Conservation (phyloP, 2,888 invertebrate species). For the Sabatieria punctata region DNA sequence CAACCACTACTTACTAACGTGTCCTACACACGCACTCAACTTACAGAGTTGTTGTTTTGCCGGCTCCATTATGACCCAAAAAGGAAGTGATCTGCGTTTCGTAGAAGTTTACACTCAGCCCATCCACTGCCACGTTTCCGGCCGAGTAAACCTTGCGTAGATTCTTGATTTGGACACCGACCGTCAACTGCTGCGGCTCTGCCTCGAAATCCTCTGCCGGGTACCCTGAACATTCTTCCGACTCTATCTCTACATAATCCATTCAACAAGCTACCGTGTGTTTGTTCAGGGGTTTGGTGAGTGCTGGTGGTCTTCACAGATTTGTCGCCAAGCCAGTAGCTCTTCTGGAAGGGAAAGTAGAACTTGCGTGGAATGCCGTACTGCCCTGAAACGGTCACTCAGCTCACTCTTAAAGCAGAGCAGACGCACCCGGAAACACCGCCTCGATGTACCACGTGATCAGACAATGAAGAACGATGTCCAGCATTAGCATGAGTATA, state of each 20-base stretch:
- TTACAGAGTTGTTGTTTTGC: conserved; percentile 76
- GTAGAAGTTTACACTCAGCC: conserved; percentile 56
- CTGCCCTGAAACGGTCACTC: conserved; percentile 13
- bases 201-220: conserved; percentile 32
- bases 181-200: conserved; percentile 36
- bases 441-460: conserved; percentile 47
- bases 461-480: conserved; percentile 41
- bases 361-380: conserved; percentile 42
- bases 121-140: conserved; percentile 49
- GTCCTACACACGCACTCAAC: too few relatives aligned
- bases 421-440: conserved; percentile 42
- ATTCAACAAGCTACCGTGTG: too few relatives aligned
- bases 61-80: conserved; percentile 74
- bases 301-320: too few relatives aligned
- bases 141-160: conserved; percentile 49
- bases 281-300: too few relatives aligned
- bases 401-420: background rate
- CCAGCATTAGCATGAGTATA: conserved; percentile 37
- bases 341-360: conserved; percentile 41
- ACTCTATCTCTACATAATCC: too few relatives aligned
- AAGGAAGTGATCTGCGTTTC: conserved; percentile 68
- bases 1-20: too few relatives aligned
- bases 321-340: conserved; percentile 40
- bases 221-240: too few relatives aligned
- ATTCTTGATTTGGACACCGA: conserved; percentile 56